These are phyloP conservation scores for Conops quadrifasciatus DNA, from an alignment of 2,888 invertebrate genomes.

Conservation along the genomic window DNA sequence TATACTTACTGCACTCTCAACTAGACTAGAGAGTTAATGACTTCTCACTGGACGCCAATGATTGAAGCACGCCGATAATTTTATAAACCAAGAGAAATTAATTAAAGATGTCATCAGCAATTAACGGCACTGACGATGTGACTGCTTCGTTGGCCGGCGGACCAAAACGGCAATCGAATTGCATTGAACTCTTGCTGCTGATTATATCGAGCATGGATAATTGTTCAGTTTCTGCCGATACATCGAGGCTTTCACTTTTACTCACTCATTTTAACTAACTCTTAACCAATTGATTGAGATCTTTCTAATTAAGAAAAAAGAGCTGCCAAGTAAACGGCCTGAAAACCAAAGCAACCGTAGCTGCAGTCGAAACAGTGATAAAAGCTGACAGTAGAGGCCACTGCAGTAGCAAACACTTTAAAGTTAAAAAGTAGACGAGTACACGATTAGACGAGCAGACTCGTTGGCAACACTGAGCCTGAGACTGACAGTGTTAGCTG, in stretches of 20 bases:
- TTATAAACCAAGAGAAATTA: conserved; percentile 24
- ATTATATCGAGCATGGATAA: not conserved
- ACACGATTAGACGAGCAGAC: not conserved
- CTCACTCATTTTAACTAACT: not conserved
- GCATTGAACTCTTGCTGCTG: not conserved
- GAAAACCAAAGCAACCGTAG: no score
- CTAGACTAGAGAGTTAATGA: not conserved
- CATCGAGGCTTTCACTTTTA: conserved; percentile 11
- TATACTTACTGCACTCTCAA: no score
- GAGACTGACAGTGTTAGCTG: not conserved
- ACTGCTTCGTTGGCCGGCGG: not conserved
- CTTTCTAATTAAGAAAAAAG: not conserved
- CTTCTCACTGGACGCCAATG: not conserved
- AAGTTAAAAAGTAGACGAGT: no score
- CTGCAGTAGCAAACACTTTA: not conserved
- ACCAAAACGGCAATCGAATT: no score
- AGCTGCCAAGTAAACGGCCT: not conserved
- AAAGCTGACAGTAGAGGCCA: not conserved
- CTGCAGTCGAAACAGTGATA: no score
- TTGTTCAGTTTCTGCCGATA: not conserved
- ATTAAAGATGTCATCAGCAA: conserved; percentile 25
- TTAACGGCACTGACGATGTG: not conserved
- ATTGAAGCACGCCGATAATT: not conserved
- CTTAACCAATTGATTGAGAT: not conserved
- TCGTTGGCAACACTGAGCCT: conserved; percentile 20